Percentiles rank a stretch among this genome's conserved stretches.
Evolutionary conservation across 2,797 vertebrate species (phyloP).

Genomic region (Rhinella marina): DNA sequence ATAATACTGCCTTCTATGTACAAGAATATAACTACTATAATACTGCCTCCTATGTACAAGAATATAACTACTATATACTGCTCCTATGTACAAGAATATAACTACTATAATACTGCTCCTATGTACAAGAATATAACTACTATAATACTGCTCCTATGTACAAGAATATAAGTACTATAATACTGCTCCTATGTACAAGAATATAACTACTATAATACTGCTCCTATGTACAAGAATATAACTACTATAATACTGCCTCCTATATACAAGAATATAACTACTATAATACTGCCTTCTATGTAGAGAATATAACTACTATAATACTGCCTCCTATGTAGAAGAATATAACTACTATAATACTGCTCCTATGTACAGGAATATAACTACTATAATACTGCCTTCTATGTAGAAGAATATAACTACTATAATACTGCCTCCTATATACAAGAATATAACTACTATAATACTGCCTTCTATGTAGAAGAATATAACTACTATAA

Average conservation of each 20-base stretch:
- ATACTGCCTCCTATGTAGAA: background rate
- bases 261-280: background rate
- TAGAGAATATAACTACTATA: background rate
- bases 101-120: background rate
- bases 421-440: background rate
- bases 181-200: background rate
- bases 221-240: no score
- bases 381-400: background rate
- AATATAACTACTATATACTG: no score
- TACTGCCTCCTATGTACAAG: no score
- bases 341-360: slow-evolving; percentile 4
- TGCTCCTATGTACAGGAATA: background rate
- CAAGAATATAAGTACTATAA: background rate
- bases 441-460: background rate
- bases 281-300: background rate
- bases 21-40: no score
- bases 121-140: background rate
- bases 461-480: background rate
- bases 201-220: background rate
- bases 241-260: no score
- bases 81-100: background rate
- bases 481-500: background rate
- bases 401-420: background rate
- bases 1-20: no score
- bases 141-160: background rate